phyloP scores from a whole-genome alignment of 2,888 invertebrate genomes.

The Dasypolia templi region DNA sequence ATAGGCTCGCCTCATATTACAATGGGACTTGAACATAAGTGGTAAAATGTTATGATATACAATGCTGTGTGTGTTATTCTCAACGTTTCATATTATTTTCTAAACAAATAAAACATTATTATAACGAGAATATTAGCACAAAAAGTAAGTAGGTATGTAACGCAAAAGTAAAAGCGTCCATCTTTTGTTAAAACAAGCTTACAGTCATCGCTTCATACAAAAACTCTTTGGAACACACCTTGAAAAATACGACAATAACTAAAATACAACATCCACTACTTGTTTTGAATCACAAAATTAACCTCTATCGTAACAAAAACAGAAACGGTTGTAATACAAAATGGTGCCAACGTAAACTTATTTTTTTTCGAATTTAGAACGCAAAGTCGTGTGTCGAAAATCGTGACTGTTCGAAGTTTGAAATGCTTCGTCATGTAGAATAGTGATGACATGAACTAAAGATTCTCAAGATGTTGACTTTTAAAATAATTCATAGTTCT shows the following conservation, averaged over 20 bases:
- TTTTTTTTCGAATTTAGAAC: slow-evolving; percentile 42
- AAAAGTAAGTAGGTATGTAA: slow-evolving; percentile 5
- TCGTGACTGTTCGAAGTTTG: slow-evolving; percentile 49
- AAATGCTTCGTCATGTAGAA: slow-evolving; percentile 47
- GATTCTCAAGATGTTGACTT: slow-evolving; percentile 50
- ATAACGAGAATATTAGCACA: background rate
- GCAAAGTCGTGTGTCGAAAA: slow-evolving; percentile 29
- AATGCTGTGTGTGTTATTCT: no score
- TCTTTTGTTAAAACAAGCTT: slow-evolving; percentile 43
- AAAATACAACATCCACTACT: slow-evolving; percentile 9
- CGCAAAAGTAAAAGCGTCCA: slow-evolving; percentile 38
- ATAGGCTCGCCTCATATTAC: no score
- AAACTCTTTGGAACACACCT: slow-evolving; percentile 12
- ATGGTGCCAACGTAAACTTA: background rate
- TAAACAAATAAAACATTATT: slow-evolving; percentile 11
- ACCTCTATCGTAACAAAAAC: background rate
- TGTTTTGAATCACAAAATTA: fast-evolving
- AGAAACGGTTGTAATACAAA: slow-evolving; percentile 5
- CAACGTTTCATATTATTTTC: slow-evolving; percentile 6
- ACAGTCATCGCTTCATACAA: slow-evolving; percentile 33
- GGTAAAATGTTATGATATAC: no score
- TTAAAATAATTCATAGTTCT: slow-evolving; percentile 51
- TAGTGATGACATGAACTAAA: slow-evolving; percentile 58
- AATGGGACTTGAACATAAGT: no score
- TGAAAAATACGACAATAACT: background rate